phyloP scores from a whole-genome alignment of 35 echinoderm and acorn worm genomes.

The Ptychodera flava region DNA sequence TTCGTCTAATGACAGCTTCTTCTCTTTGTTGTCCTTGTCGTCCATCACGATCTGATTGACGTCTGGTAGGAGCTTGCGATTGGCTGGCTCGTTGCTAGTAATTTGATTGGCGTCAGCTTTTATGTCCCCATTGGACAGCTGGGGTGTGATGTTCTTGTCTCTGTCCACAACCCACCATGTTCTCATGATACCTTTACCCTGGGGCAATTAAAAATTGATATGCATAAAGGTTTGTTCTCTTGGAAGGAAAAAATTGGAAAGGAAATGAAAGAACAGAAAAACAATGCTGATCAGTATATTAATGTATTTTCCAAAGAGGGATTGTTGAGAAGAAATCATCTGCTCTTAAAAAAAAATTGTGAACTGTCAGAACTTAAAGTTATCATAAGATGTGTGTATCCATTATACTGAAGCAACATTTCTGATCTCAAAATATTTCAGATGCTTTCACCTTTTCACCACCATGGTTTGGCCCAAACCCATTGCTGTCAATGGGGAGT shows the following conservation, averaged over 20 bases:
- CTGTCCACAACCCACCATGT: constrained; percentile 81
- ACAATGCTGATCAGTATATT: not conserved
- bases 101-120: not conserved
- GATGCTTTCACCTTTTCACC: too few relatives aligned
- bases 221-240: not conserved
- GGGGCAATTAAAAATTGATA: constrained; percentile 2
- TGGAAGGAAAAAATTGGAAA: not conserved
- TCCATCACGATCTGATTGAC: constrained; percentile 8
- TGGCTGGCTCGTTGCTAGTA: not conserved
- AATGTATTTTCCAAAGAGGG: not conserved
- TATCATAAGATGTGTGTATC: too few relatives aligned
- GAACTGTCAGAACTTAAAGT: not conserved
- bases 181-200: constrained; percentile 94
- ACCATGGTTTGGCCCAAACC: too few relatives aligned
- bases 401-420: too few relatives aligned
- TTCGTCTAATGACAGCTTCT: constrained; percentile 17
- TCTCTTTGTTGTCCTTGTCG: constrained; percentile 13
- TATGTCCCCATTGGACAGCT: not conserved
- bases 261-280: not conserved
- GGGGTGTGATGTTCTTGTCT: not conserved
- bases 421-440: too few relatives aligned
- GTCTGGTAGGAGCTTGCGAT: not conserved
- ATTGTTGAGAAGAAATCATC: not conserved
- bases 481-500: too few relatives aligned
- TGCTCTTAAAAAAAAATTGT: not conserved